These are phyloP conservation scores for Reticulitermes speratus DNA, from an alignment of 1,140 invertebrate genomes.

Conservation along the genomic window DNA sequence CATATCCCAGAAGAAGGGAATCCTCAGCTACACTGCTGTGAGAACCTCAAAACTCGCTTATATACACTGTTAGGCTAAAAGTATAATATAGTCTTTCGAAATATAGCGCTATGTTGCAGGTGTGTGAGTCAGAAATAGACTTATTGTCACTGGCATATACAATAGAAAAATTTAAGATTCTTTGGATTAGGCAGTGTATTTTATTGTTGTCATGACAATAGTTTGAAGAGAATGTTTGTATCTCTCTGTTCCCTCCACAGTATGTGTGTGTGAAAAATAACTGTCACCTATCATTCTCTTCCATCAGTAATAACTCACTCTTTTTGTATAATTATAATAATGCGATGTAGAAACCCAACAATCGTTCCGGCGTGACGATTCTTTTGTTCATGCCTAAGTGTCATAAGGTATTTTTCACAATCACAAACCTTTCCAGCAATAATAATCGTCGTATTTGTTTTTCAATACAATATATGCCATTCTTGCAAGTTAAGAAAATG, in stretches of 20 bases:
- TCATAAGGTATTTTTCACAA: background rate
- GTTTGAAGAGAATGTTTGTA: background rate
- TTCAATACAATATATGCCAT: background rate
- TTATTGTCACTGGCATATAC: too few species aligned
- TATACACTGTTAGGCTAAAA: too few species aligned
- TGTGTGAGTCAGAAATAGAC: too few species aligned
- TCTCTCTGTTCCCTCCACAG: background rate
- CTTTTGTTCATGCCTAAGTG: background rate
- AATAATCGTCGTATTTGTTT: background rate
- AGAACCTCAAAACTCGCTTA: too few species aligned
- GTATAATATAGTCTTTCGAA: too few species aligned
- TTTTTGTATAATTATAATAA: slow-evolving; percentile 3
- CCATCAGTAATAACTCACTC: background rate
- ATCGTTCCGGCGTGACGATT: background rate
- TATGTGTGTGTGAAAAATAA: slow-evolving; percentile 13
- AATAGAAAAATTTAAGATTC: background rate
- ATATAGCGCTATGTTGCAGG: too few species aligned
- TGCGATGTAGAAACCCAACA: background rate
- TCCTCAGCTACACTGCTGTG: too few species aligned
- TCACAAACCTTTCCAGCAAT: background rate
- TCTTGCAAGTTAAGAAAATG: background rate
- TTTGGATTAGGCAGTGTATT: background rate
- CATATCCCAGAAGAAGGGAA: too few species aligned
- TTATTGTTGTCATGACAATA: background rate
- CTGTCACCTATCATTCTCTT: background rate